Evolutionary conservation across 2,113 vertebrate genomes (phyloP), one percentile per base, ranked within the genome.

Genomic region (Tachysurus vachellii): DNA sequence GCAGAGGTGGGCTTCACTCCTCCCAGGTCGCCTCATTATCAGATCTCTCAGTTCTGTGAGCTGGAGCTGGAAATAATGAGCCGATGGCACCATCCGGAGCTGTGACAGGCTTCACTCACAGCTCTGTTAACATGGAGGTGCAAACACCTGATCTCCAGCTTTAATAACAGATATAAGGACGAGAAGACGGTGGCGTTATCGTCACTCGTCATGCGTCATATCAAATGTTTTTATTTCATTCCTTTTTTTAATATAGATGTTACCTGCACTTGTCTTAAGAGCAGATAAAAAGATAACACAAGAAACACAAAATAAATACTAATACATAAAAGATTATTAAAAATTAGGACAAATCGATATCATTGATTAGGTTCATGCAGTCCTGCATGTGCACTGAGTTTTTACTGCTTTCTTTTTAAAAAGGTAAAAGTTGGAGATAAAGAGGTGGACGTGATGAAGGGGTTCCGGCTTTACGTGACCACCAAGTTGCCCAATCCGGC

Each of bases 381-480:
- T 36, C 5, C 10, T 17, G 23, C 19, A 75, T 75, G 21, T 23
- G 21, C 26, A n/a, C 26, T n/a, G 28, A 6, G 11, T 53, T 79
- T 28, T 14, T 57, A 7, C 54, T 42, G 3, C 19, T 57, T 81
- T n/a, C 12, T 36, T 28, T 75, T 44, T 50, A 50, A 85, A 59
- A 62, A 99, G 98, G 98, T 99, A 77, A 99, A 99, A 93, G 94
- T 99, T 28, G 97, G 97, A 21, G 98, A 99, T 93, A 99, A 99
- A 88, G 98, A 99, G 92, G 93, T 99, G 89, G 97, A 98, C 87
- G 96, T 99, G 70, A 96, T 98, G 97, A 95, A 94, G 87, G 96
- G 96, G 50, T 99, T 99, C 93, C 95, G 92, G 85, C 96, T 99
- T n/a, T 99, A 98, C 85, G 93, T 99, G 82, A 99, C 98, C 80